Conservation (phyloP, 2,888 invertebrate genomes). For the Augiades crinisus region DNA sequence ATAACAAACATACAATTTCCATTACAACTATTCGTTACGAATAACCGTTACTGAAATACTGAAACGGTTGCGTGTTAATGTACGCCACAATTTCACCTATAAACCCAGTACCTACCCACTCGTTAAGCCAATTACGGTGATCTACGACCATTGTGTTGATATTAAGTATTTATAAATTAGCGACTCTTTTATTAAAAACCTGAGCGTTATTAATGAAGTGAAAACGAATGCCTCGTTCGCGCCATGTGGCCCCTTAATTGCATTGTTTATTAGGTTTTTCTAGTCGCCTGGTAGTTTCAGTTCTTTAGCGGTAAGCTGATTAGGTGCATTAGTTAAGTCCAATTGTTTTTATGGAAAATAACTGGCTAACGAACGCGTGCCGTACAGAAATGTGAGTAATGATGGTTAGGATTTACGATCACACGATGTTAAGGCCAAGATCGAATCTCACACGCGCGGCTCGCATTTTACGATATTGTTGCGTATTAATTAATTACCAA, state of each 20-base stretch:
- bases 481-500: too few species aligned
- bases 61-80: constrained; percentile 52
- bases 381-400: too few species aligned
- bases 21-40: background rate
- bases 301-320: background rate
- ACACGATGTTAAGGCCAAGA: too few species aligned
- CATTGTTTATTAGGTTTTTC: constrained; percentile 26
- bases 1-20: background rate
- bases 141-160: constrained; percentile 62
- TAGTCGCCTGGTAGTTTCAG: background rate
- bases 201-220: constrained; percentile 57
- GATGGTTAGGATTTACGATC: too few species aligned
- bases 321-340: background rate
- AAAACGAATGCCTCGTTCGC: constrained; percentile 63
- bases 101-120: constrained; percentile 54
- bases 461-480: too few species aligned
- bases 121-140: constrained; percentile 72
- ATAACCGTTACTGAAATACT: constrained; percentile 13
- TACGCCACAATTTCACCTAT: constrained; percentile 56
- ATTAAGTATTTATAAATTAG: constrained; percentile 72
- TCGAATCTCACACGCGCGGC: too few species aligned
- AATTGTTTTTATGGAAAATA: too few species aligned
- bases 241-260: constrained; percentile 41
- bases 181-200: constrained; percentile 64
- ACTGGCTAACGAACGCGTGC: too few species aligned